Base-by-base conservation (phyloP, 2,888 invertebrate genomes). In the Pammene aurita region DNA sequence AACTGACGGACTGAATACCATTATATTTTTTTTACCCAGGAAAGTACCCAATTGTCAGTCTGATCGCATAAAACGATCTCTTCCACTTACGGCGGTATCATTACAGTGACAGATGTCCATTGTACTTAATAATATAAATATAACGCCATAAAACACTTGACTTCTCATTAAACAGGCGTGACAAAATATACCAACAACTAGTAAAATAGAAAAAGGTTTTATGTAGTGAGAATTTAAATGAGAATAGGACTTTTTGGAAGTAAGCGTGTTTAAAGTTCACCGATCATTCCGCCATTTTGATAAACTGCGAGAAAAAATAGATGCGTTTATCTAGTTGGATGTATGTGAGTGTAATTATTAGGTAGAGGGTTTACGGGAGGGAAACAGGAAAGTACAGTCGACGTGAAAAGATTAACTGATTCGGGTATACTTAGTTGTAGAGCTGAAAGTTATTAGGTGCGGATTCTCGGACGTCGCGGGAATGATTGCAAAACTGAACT, bases 261-360 rank as follows among this genome's bases (percentile, higher is more conserved):
- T 38, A 34, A 46, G n/a, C n/a, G 5, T n/a, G 44, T 44, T 68
- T 63, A 64, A 69, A 69, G 69, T 69, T 69, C 64, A 60, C 46
- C 63, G 57, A 68, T 69, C 58, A 64, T 26, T 26, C 56, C 57
- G 69, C 68, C 65, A 65, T 69, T 65, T 65, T 58, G 62, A 60
- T 48, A 60, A 69, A 65, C 46, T 60, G 52, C 44, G 35, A 63
- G 55, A 57, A 57, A 50, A 50, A 66, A 44, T 57, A 63, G 63
- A 68, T 50, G 42, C 56, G 44, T 58, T 63, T 54, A 58, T 68
- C 57, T 68, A 64, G 62, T 69, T 65, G 57, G 64, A 69, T 41
- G 44, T 74, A 74, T 72, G 72, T 61, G 72, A 72, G 73, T 74
- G 77, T 82, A 81, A 82, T 83, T 80, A 81, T 79, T 79, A 77